A percentile compares a stretch with the other conserved stretches of the same genome.
These are phyloP conservation scores for Eupithecia subumbrata DNA, from an alignment of 2,888 invertebrate genomes.

Conservation along the genomic window DNA sequence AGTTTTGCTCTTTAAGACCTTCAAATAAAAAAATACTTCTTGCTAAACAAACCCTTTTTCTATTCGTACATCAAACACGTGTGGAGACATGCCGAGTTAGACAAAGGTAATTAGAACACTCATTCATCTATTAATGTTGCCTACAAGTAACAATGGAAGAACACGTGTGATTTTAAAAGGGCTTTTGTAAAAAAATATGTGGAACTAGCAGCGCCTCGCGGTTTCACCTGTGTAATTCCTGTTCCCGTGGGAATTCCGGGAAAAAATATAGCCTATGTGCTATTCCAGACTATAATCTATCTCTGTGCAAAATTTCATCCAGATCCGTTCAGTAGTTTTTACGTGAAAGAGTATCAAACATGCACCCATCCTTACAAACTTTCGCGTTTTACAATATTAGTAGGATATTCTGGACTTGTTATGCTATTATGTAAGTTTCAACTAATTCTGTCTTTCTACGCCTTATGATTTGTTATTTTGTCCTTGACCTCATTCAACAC, in stretches of 20 bases:
- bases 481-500: background rate
- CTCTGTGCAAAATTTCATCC: too few relatives aligned
- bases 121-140: conserved; percentile 46
- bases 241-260: too few relatives aligned
- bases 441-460: background rate
- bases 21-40: background rate
- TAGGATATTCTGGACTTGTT: background rate
- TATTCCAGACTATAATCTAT: too few relatives aligned
- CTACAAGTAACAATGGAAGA: conserved; percentile 54
- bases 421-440: background rate
- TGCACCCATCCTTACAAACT: too few relatives aligned
- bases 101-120: conserved; percentile 66
- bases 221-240: too few relatives aligned
- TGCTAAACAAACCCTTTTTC: background rate
- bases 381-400: too few relatives aligned
- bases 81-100: conserved; percentile 54
- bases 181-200: conserved; percentile 16
- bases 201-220: too few relatives aligned
- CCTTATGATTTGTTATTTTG: background rate
- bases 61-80: conserved; percentile 58
- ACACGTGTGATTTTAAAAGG: conserved; percentile 56
- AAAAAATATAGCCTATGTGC: too few relatives aligned
- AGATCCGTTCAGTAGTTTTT: too few relatives aligned
- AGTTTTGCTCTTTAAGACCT: background rate
- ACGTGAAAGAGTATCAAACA: too few relatives aligned